These are phyloP conservation scores for Machimus rusticus DNA, from an alignment of 2,888 invertebrate species.

Conservation along the genomic window DNA sequence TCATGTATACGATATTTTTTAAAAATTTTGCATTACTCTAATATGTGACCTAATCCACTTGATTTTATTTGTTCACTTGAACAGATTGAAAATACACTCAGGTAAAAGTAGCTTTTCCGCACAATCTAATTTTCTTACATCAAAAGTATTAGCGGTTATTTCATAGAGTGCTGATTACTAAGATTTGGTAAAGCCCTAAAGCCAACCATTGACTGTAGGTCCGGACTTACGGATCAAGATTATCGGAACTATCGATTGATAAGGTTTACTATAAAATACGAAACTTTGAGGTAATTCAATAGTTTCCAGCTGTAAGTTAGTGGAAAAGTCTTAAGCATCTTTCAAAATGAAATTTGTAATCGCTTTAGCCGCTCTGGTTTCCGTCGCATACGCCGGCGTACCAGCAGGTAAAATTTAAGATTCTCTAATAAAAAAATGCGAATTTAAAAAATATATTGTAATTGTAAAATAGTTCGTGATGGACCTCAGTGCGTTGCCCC, in stretches of 20 bases:
- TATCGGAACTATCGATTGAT: background rate
- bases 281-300: background rate
- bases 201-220: background rate
- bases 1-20: background rate
- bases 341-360: constrained; percentile 6
- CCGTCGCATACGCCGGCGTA: constrained; percentile 6
- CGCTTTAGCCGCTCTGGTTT: background rate
- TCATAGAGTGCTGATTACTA: background rate
- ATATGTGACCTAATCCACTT: background rate
- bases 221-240: background rate
- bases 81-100: background rate
- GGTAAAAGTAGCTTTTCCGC: background rate
- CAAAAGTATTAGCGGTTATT: background rate
- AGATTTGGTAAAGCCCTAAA: background rate
- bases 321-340: background rate
- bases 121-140: background rate
- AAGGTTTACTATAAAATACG: constrained; percentile 8
- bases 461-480: background rate
- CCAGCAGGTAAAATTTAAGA: background rate
- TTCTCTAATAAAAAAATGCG: background rate
- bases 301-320: background rate
- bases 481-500: constrained; percentile 40
- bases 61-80: background rate
- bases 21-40: background rate
- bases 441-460: background rate